Conservation (phyloP, 2,113 vertebrate species). For the Salvelinus sp. region DNA sequence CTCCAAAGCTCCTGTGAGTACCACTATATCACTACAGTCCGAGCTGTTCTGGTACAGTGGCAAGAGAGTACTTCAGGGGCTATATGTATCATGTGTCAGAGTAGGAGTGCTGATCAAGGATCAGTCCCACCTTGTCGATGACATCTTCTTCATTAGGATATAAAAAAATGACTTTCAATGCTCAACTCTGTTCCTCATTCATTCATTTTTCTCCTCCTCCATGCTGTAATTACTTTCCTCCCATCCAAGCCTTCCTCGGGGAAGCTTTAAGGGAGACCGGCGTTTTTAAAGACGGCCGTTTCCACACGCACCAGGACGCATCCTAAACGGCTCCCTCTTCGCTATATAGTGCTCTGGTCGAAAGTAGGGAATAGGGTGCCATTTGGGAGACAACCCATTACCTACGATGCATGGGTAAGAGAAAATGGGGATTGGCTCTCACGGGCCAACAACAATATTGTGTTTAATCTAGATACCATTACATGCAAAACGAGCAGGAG, state of each 20-base stretch:
- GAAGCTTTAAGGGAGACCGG: slow-evolving; percentile 49
- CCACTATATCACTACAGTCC: too few relatives aligned
- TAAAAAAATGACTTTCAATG: too few relatives aligned
- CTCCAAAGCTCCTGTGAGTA: too few relatives aligned
- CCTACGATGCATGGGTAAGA: slow-evolving; percentile 57
- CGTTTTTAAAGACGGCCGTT: slow-evolving; percentile 54
- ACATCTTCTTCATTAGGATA: too few relatives aligned
- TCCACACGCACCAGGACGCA: slow-evolving; percentile 32
- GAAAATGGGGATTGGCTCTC: slow-evolving; percentile 51
- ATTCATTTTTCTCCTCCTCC: slow-evolving; percentile 24
- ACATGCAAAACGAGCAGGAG: slow-evolving; percentile 66
- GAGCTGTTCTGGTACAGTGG: too few relatives aligned
- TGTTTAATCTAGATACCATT: slow-evolving; percentile 75
- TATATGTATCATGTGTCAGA: too few relatives aligned
- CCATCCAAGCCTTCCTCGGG: slow-evolving; percentile 32
- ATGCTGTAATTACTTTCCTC: slow-evolving; percentile 51
- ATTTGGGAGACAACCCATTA: slow-evolving; percentile 1
- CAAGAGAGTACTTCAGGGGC: too few relatives aligned
- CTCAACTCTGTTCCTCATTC: slow-evolving; percentile 17
- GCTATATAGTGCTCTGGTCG: too few relatives aligned
- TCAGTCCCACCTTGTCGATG: too few relatives aligned
- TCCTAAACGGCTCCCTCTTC: too few relatives aligned
- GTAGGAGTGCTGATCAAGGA: too few relatives aligned
- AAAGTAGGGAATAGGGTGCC: too few relatives aligned
- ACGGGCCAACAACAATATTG: slow-evolving; percentile 74